Evolutionary conservation across 2,888 invertebrate species (phyloP).

Genomic region (Trisateles emortualis): DNA sequence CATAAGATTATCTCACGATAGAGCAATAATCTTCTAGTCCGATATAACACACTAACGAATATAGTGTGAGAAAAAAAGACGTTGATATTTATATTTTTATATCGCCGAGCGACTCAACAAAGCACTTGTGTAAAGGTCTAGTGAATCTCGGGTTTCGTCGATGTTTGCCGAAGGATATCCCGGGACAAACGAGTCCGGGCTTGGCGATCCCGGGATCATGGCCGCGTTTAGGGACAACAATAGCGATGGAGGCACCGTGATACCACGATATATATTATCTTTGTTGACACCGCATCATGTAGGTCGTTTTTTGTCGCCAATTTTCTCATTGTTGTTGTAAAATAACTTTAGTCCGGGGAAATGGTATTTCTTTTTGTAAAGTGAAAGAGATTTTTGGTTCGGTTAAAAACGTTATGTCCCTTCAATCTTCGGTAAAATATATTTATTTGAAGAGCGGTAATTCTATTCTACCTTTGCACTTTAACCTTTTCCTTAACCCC

Average conservation of each 20-base stretch:
- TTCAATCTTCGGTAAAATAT: slow-evolving; percentile 24
- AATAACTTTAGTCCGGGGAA: slow-evolving; percentile 63
- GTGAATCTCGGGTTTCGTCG: slow-evolving; percentile 81
- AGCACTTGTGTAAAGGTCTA: slow-evolving; percentile 81
- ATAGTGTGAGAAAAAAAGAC: slow-evolving; percentile 55
- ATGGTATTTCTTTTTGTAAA: slow-evolving; percentile 54
- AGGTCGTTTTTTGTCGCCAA: slow-evolving; percentile 80
- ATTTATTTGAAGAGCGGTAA: slow-evolving; percentile 20
- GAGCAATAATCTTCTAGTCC: slow-evolving; percentile 56
- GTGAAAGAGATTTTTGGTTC: slow-evolving; percentile 40
- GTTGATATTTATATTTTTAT: slow-evolving; percentile 75
- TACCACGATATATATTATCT: slow-evolving; percentile 83
- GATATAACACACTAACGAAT: slow-evolving; percentile 44
- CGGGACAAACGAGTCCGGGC: slow-evolving; percentile 80
- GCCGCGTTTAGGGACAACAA: slow-evolving; percentile 78
- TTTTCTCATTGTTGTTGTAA: slow-evolving; percentile 74
- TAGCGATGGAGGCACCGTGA: slow-evolving; percentile 76
- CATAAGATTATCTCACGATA: slow-evolving; percentile 49
- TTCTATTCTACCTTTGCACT: slow-evolving; percentile 22
- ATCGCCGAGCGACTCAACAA: slow-evolving; percentile 69
- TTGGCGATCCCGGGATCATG: slow-evolving; percentile 76
- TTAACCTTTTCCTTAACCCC: slow-evolving; percentile 20
- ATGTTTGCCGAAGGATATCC: slow-evolving; percentile 84
- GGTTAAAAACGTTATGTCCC: slow-evolving; percentile 33
- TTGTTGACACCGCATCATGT: slow-evolving; percentile 81